Evolutionary conservation across 1,140 invertebrate genomes (phyloP), one percentile per base, ranked within the genome.

Genomic region (Diachasma alloeum): DNA sequence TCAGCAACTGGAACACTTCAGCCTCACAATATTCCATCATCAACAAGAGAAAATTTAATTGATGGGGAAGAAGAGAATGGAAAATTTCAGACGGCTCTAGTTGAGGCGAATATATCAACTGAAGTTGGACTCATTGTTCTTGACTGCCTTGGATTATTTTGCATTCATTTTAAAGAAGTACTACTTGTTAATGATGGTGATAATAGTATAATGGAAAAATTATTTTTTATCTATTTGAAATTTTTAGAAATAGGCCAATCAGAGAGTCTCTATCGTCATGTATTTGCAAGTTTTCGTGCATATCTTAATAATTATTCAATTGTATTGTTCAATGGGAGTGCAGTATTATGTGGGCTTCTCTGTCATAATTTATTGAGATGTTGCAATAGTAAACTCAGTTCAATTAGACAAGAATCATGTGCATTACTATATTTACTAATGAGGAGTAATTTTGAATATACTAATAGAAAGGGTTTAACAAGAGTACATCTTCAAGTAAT

Each of bases 391-490:
- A 93, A 95, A 68, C 89, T 96, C 76, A 93, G 93, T 74, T 93
- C 92, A 66, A 92, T 96, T 42, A 92, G 97, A 37, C 95, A 97
- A 82, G 96, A 98, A 87, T 95, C 96, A 0, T 97, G 96, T 83
- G 96, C 96, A 72, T 93, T 97, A 9, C 90, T 98, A 0, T 98
- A 98, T 90, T 90, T 97, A 44, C 91, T 98, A 22, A 97, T 98
- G 96, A 92, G 96, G 77, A 96, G 95, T 83, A 98, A 98, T 90
- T 98, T 97, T 90, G 96, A 98, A 84, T 96, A 96, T 83, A 95
- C 94, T 22, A 92, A 93, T 59, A 91, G 94, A 56, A 95, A 95
- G 81, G 95, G 94, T 74, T 91, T 98, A 44, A 97, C 96, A 0
- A 91, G 97, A 80, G 96, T 98, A 3, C 95, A 96, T 87, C 89